Base-by-base conservation (phyloP, 1,140 invertebrate genomes). In the Galendromus occidentalis region DNA sequence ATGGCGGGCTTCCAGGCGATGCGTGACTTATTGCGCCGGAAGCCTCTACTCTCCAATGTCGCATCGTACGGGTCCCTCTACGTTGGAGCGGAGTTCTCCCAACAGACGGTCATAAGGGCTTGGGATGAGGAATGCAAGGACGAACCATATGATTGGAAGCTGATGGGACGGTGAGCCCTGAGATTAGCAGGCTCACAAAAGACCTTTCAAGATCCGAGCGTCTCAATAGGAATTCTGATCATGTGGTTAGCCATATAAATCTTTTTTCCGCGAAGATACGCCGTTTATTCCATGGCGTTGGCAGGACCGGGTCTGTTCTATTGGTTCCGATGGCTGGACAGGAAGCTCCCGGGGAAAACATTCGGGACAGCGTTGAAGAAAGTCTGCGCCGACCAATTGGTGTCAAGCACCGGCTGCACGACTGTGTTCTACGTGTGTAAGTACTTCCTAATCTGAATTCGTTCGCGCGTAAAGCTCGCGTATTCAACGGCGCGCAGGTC, bases 241-340 rank as follows among this genome's bases (percentile, higher is more conserved):
- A n/a, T n/a, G n/a, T n/a, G n/a, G n/a, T n/a, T n/a, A n/a, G n/a
- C 9, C 2, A 29, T 29, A 17, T 59, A 2, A 18, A 59, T 9
- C 17, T 22, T 1, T 59, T 17, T 14, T 22, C 33, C 33, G 9
- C 9, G 33, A 17, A 59, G 51, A 25, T 59, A 59, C 51, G 51
- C 51, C 1, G 12, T 59, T 17, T 59, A 59, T 25, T 59, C 51
- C 14, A 59, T 59, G 51, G 22, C 22, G 6, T 22, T 59, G 17
- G 12, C 51, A 20, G 51, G 51, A 29, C 51, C 51, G 14, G 51
- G 51, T 22, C 22, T 59, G 2, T 69, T 66, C 74, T 75, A n/a
- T 70, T 88, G 86, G 85, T 89, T 88, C 72, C 84, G 81, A 76
- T 86, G 82, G 79, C 71, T 89, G 64, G 86, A 89, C 72, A 75